These are phyloP conservation scores for Aleiodes sp. DNA, from an alignment of 1,140 invertebrate genomes.

Conservation along the genomic window DNA sequence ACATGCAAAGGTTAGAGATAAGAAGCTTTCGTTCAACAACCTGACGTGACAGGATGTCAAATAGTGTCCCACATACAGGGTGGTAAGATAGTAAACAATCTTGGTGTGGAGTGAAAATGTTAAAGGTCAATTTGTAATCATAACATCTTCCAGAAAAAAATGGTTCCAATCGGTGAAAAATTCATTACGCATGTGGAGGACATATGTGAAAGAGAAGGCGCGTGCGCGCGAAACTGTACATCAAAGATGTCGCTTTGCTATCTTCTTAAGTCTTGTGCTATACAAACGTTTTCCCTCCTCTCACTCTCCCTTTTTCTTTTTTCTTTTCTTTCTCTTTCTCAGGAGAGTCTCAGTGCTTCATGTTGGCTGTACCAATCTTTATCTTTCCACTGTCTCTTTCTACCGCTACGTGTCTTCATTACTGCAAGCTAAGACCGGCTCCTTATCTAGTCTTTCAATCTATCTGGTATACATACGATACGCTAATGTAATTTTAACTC, in stretches of 20 bases:
- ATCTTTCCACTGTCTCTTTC: background rate
- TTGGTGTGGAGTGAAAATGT: background rate
- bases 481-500: slow-evolving; percentile 32
- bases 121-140: background rate
- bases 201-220: background rate
- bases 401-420: slow-evolving; percentile 24
- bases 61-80: background rate
- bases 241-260: slow-evolving; percentile 19
- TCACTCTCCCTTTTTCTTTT: background rate
- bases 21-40: slow-evolving; percentile 30
- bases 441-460: slow-evolving; percentile 29
- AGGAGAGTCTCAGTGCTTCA: background rate
- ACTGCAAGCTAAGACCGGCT: slow-evolving; percentile 24
- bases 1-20: slow-evolving; percentile 54
- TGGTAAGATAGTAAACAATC: background rate
- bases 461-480: slow-evolving; percentile 30
- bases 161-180: background rate
- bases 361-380: slow-evolving; percentile 8
- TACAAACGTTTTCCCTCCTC: background rate
- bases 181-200: background rate
- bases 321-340: background rate
- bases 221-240: slow-evolving; percentile 21
- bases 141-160: background rate
- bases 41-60: slow-evolving; percentile 53
- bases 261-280: background rate